Evolutionary conservation across 2,113 vertebrate species (phyloP).

Genomic region (Desmodus rotundus): DNA sequence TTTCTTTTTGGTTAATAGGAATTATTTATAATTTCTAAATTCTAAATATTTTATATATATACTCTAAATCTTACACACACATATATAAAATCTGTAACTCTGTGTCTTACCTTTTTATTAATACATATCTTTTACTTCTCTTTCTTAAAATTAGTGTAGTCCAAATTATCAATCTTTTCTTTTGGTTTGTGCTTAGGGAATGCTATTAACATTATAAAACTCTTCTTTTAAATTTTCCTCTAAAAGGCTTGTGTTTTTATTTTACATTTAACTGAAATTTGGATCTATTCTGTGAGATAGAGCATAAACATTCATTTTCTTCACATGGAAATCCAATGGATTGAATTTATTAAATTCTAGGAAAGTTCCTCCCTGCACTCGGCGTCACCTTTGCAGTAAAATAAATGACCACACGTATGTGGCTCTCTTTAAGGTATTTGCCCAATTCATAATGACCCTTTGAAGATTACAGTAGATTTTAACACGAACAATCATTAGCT

Average conservation of each 20-base stretch:
- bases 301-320: not conserved
- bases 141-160: not conserved
- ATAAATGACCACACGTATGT: not conserved
- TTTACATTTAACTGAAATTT: not conserved
- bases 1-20: not conserved
- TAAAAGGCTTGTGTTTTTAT: not conserved
- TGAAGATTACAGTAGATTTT: not conserved
- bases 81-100: not conserved
- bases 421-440: not conserved
- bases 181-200: not conserved
- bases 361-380: not conserved
- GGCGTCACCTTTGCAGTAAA: not conserved
- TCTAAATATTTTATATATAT: not conserved
- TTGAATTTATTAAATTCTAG: not conserved
- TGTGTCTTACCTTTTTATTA: not conserved
- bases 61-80: not conserved
- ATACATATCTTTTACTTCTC: not conserved
- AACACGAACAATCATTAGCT: not conserved
- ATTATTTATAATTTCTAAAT: not conserved
- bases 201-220: constrained; percentile 12
- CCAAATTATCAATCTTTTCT: not conserved
- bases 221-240: not conserved
- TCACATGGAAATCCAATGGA: not conserved
- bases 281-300: not conserved
- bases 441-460: not conserved